Evolutionary conservation across 1,140 invertebrate genomes (phyloP).

Genomic region (Drosophila equinoxialis): DNA sequence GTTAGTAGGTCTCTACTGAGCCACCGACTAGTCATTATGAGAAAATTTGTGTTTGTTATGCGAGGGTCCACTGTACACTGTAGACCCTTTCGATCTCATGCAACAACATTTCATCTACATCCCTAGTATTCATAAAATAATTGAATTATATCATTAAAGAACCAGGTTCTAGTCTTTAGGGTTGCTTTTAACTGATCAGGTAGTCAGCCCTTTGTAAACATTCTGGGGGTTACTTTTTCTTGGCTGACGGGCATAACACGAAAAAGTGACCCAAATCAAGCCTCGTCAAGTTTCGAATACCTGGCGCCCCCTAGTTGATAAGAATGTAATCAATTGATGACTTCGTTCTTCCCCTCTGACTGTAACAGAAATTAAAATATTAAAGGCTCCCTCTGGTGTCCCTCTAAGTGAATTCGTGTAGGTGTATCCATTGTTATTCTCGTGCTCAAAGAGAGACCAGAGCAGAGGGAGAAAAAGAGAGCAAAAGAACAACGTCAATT

Average conservation of each 20-base stretch:
- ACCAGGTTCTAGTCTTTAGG: not conserved
- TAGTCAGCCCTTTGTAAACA: not conserved
- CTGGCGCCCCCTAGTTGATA: not conserved
- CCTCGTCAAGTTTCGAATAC: not conserved
- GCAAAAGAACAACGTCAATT: conserved; percentile 58
- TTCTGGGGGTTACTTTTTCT: not conserved
- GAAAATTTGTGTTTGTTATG: no score
- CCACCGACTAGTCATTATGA: no score
- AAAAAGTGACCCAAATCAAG: not conserved
- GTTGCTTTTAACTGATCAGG: not conserved
- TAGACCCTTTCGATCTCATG: no score
- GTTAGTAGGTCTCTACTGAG: no score
- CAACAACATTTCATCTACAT: no score
- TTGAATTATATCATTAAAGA: no score
- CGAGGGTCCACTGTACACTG: no score
- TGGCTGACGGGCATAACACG: not conserved
- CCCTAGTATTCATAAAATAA: no score
- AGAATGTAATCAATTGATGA: not conserved
- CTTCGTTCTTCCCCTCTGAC: not conserved
- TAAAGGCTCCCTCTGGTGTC: not conserved
- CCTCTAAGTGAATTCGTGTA: conserved; percentile 10
- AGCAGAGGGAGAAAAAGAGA: conserved; percentile 1
- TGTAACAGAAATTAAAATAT: conserved; percentile 3
- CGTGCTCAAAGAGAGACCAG: not conserved
- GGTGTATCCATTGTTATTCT: conserved; percentile 29